Evolutionary conservation across 2,888 invertebrate species (phyloP), one percentile per base, ranked within the genome.

Genomic region (Heterodera filipjevi): DNA sequence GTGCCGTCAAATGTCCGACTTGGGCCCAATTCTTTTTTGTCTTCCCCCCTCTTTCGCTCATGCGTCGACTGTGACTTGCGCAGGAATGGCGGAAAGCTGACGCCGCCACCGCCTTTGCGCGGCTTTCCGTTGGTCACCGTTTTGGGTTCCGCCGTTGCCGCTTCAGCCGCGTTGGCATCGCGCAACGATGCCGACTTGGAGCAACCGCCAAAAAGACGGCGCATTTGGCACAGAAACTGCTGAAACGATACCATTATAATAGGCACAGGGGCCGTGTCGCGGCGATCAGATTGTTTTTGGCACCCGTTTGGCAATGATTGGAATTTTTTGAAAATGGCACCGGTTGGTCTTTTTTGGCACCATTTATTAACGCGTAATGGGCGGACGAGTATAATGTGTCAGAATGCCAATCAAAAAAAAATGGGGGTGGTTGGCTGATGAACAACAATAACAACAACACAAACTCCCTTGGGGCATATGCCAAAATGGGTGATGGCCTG

Each of bases 31-130:
- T 77, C 77, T 22, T 76, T 27, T 64, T 77, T 27, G 82, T 75
- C 76, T 68, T 46, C 22, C n/a, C 35, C 30, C 33, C 19, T 19
- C 59, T 59, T 77, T n/a, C 81, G 81, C 33, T 85, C 81, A 49
- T 84, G 79, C 33, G 78, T 83, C 19, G 83, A 84, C 44, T 83
- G 83, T 46, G 84, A 83, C 76, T 81, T 81, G 16, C 84, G 84
- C 46, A 83, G 79, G 68, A 75, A 75, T n/a, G 53, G 64, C 64
- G 27, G 68, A 35, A 32, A 27, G 68, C 68, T 22, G 68, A 35
- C 68, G 12, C 39, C 39, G 39, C 39, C 1, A 12, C 39, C 39
- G 2, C 68, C 33, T 68, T 32, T 68, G 16, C 33, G 32, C 35
- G 6, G 19, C 22, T 35, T 68, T 32, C 68, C 35, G 33, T 35